Base-by-base conservation (phyloP, 2,888 invertebrate genomes). In the Molanna angustata region DNA sequence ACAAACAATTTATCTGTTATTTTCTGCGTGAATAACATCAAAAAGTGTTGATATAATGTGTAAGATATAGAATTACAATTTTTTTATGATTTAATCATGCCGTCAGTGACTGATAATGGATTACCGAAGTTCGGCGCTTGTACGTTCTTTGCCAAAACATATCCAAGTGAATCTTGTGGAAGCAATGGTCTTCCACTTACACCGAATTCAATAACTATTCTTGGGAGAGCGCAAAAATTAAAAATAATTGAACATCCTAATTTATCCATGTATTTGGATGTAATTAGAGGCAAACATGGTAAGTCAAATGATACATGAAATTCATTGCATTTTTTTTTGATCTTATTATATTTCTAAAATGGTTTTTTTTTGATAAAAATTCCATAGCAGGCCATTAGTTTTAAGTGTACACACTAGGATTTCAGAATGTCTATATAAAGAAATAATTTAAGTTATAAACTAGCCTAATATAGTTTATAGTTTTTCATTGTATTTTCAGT, bases 121-220 rank as follows among this genome's bases (percentile, higher is more conserved):
- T 67, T 69, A 44, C 67, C 64, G 49, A 71, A 68, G 61, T 84
- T 96, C 66, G 92, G 91, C n/a, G 90, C 92, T 4, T 84, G 86
- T 63, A 95, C 95, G 17, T 94, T 91, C 70, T 93, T 94, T 70
- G 95, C 95, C 0, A 88, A 87, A 65, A 85, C 87, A 64, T 94
- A 95, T 69, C 90, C 91, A 9, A 87, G 88, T 20, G 94, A 94
- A 69, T 84, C 86, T 47, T 97, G 96, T 70, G 96, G 96, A 7
- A 92, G 91, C 61, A 98, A 98, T 74, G 97, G 98, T 1, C 74
- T 98, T 42, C 98, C 98, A 0, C 75, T 97, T 16, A 97, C 97
- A 1, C 96, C 97, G 2, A 96, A 97, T 72, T 95, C 96, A 0
- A 94, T 97, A 57, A 90, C 92, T 50, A 94, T 98, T 65, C 78